Evolutionary conservation across 2,888 invertebrate genomes (phyloP).

Genomic region (Dilophus febrilis): DNA sequence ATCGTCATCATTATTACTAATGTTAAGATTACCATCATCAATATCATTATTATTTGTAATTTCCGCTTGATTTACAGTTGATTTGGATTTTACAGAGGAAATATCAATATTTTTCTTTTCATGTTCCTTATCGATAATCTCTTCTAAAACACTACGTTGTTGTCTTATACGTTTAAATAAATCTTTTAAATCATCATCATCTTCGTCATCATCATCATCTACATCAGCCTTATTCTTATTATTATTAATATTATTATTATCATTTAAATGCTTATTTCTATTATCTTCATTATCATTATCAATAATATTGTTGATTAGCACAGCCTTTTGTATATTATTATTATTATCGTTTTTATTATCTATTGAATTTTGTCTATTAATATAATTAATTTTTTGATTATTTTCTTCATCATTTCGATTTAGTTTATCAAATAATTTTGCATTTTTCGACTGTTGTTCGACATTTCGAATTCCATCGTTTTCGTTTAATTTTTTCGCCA

Average conservation of each 20-base stretch:
- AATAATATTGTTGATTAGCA: no score
- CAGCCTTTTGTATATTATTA: neutral
- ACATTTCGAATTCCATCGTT: conserved; percentile 30
- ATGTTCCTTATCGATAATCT: conserved; percentile 38
- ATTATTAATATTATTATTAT: no score
- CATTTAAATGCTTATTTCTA: neutral
- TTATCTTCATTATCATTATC: neutral
- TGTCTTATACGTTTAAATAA: conserved; percentile 45
- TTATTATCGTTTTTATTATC: neutral
- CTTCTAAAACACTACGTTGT: conserved; percentile 52
- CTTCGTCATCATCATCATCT: conserved; percentile 33
- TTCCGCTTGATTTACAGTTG: neutral
- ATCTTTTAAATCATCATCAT: conserved; percentile 43
- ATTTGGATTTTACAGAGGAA: neutral
- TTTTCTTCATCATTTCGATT: neutral
- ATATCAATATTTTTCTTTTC: conserved; percentile 21
- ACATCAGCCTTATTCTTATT: neutral
- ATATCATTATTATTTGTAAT: neutral
- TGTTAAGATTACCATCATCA: no score
- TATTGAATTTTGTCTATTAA: neutral
- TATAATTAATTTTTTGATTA: neutral
- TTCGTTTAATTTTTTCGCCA: conserved; percentile 32
- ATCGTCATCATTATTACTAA: conserved; percentile 43
- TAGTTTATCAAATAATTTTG: neutral
- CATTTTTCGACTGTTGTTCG: conserved; percentile 22